phyloP scores from a whole-genome alignment of 2,113 vertebrate species.

The Bothrops jararaca region DNA sequence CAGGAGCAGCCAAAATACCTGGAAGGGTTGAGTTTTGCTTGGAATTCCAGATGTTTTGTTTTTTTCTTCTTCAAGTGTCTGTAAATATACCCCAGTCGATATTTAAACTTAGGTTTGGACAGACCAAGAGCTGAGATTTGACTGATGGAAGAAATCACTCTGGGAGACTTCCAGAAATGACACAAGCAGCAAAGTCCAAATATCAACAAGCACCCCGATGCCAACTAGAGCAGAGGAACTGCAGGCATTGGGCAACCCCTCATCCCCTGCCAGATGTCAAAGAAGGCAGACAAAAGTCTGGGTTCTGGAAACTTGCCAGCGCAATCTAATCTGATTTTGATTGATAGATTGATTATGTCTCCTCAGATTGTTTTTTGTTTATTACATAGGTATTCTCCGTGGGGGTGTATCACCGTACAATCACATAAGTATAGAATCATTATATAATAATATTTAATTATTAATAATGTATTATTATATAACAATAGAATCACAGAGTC shows the following conservation, averaged over 20 bases:
- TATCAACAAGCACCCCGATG: not conserved
- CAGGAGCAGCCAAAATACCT: not conserved
- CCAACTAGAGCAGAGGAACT: not conserved
- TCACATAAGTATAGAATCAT: not conserved
- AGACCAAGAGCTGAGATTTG: slow-evolving; percentile 2
- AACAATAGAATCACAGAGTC: not conserved
- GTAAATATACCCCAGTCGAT: not conserved
- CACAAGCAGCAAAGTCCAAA: slow-evolving; percentile 29
- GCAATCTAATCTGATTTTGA: not conserved
- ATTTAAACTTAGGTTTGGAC: not conserved
- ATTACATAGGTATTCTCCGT: not conserved
- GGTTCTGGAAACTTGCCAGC: not conserved
- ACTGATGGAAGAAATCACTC: not conserved
- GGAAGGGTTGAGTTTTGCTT: not conserved
- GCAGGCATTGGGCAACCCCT: not conserved
- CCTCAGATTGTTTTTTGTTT: not conserved
- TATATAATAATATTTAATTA: no score
- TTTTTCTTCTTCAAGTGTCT: accelerated
- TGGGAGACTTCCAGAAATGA: slow-evolving; percentile 12
- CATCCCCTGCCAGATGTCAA: slow-evolving; percentile 6
- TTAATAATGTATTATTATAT: not conserved
- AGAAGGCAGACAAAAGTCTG: not conserved
- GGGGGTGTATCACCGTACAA: not conserved
- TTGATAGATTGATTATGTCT: not conserved
- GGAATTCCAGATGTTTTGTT: not conserved